phyloP scores from a whole-genome alignment of 2,113 vertebrate genomes.

The Leiothrix lutea region DNA sequence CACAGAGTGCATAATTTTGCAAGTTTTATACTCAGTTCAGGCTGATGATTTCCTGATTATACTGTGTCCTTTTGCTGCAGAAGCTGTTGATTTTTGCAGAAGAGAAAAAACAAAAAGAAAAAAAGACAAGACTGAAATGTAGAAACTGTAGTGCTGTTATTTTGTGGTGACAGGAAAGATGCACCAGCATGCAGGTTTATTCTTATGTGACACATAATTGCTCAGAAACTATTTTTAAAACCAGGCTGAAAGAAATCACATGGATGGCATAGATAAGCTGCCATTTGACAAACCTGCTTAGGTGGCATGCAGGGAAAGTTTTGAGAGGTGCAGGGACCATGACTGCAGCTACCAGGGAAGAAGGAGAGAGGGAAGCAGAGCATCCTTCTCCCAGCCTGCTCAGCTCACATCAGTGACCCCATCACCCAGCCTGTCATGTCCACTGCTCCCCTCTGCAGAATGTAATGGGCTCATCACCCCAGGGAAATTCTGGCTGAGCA shows the following conservation, averaged over 20 bases:
- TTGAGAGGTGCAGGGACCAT: background rate
- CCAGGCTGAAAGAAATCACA: background rate
- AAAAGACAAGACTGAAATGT: background rate
- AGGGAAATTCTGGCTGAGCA: background rate
- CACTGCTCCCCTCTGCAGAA: background rate
- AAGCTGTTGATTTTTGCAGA: slow-evolving; percentile 14
- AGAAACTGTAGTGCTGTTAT: background rate
- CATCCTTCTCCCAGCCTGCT: fast-evolving
- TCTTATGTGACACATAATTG: slow-evolving; percentile 22
- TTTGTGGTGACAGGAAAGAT: slow-evolving; percentile 24
- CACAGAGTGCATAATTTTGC: background rate
- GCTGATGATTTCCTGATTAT: slow-evolving; percentile 36
- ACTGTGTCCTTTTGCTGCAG: background rate
- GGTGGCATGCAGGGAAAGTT: background rate
- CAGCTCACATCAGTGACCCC: background rate
- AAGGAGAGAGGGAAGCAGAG: background rate
- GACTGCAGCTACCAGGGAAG: background rate
- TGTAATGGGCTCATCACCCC: background rate
- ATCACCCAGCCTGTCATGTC: too few relatives aligned
- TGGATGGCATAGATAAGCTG: background rate
- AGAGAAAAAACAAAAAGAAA: background rate
- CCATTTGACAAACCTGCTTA: background rate
- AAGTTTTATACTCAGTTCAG: slow-evolving; percentile 22
- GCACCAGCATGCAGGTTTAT: slow-evolving; percentile 16
- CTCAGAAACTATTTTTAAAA: slow-evolving; percentile 38